These are phyloP conservation scores for Apomyelois bistriatella DNA, from an alignment of 2,888 invertebrate genomes.

Conservation along the genomic window DNA sequence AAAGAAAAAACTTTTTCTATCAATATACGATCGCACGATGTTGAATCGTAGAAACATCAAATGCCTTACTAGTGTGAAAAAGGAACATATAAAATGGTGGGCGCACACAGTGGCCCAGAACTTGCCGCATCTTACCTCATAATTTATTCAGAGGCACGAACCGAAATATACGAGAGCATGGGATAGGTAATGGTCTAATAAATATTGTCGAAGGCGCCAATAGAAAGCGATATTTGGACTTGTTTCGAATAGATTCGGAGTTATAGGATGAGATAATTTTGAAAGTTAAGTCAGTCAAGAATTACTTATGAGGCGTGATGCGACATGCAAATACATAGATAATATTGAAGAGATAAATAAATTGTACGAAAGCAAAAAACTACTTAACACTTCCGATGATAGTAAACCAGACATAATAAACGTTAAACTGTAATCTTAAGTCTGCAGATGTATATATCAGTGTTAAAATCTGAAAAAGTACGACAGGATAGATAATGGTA, in stretches of 20 bases:
- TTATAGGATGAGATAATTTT: background rate
- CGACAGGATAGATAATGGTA: too few species aligned
- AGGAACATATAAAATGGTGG: background rate
- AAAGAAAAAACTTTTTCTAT: too few species aligned
- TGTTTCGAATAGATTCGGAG: background rate
- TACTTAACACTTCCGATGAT: too few species aligned
- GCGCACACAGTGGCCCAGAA: conserved; percentile 2
- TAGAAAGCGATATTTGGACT: conserved; percentile 32
- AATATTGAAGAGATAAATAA: background rate
- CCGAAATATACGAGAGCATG: conserved; percentile 37
- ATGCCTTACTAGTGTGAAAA: background rate
- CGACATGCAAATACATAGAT: background rate
- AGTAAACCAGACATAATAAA: too few species aligned
- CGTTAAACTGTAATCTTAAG: too few species aligned
- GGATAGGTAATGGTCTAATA: conserved; percentile 39
- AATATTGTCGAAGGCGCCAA: conserved; percentile 33
- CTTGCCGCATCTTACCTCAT: conserved; percentile 19
- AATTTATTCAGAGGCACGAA: conserved; percentile 46
- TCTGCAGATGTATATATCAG: too few species aligned
- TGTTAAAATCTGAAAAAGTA: too few species aligned
- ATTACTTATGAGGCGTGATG: too few species aligned
- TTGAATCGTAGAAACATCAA: background rate
- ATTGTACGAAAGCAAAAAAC: too few species aligned
- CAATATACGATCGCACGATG: background rate
- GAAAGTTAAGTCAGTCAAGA: background rate